phyloP scores from a whole-genome alignment of 2,888 invertebrate genomes.

The Melieria crassipennis region DNA sequence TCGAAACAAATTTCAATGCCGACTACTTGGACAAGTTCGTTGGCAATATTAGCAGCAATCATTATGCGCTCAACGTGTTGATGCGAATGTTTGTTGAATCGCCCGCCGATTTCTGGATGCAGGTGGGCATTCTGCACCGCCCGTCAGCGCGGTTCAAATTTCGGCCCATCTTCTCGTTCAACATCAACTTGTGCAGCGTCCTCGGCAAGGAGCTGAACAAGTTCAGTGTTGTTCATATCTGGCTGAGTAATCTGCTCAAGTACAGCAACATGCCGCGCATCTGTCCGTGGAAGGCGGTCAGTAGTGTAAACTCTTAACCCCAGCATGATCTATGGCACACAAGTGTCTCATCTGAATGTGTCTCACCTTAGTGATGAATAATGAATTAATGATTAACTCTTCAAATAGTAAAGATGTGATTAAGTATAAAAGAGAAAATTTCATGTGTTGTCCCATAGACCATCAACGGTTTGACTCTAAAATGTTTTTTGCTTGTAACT shows the following conservation, averaged over 20 bases:
- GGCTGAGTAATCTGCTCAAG: constrained; percentile 42
- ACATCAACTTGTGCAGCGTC: constrained; percentile 23
- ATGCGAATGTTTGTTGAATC: background rate
- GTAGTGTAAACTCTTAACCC: background rate
- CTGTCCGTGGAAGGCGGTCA: constrained; percentile 47
- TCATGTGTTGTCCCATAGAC: too few species aligned
- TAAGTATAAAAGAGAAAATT: too few species aligned
- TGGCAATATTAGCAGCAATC: background rate
- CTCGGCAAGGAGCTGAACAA: background rate
- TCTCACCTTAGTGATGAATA: too few species aligned
- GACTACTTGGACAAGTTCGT: background rate
- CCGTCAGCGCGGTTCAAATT: constrained; percentile 2
- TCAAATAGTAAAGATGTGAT: too few species aligned
- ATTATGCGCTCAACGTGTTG: background rate
- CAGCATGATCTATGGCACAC: too few species aligned
- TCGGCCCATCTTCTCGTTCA: constrained; percentile 19
- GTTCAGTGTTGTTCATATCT: constrained; percentile 36
- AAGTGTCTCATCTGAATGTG: too few species aligned
- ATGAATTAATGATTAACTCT: too few species aligned
- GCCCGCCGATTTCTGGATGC: constrained; percentile 12
- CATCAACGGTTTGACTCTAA: too few species aligned
- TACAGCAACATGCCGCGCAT: constrained; percentile 46
- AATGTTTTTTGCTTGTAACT: too few species aligned
- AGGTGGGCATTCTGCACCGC: background rate
- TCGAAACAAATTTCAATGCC: background rate